A percentile compares a stretch with the other conserved stretches of the same genome.
phyloP scores from a whole-genome alignment of 2,888 invertebrate genomes.

The Neoaliturus tenellus region DNA sequence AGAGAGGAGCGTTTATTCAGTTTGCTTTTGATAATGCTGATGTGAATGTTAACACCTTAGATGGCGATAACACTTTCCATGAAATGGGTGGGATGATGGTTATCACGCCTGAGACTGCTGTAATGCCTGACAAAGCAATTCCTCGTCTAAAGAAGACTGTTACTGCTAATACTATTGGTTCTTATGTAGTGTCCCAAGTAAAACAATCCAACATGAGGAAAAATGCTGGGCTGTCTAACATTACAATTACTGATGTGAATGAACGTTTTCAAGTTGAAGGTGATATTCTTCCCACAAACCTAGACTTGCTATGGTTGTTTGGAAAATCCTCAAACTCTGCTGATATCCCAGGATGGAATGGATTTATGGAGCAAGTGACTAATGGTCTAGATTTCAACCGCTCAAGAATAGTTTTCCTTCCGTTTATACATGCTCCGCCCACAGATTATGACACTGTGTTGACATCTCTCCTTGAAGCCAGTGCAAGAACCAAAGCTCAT shows the following conservation, averaged over 20 bases:
- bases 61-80: slow-evolving; percentile 64
- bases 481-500: slow-evolving; percentile 60
- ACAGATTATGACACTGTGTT: slow-evolving; percentile 68
- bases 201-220: background rate
- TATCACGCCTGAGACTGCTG: slow-evolving; percentile 59
- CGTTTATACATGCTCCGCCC: slow-evolving; percentile 69
- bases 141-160: background rate
- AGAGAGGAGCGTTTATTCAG: slow-evolving; percentile 56
- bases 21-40: slow-evolving; percentile 65
- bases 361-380: slow-evolving; percentile 67
- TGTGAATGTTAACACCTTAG: slow-evolving; percentile 62
- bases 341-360: slow-evolving; percentile 66
- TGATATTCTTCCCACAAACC: background rate
- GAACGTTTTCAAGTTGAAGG: background rate
- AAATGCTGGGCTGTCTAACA: slow-evolving; percentile 33
- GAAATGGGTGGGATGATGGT: slow-evolving; percentile 64
- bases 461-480: slow-evolving; percentile 67
- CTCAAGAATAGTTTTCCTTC: slow-evolving; percentile 67
- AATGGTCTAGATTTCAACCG: slow-evolving; percentile 63
- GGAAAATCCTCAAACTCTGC: background rate
- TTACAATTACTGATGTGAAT: background rate
- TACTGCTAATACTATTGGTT: background rate
- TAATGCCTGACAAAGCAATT: slow-evolving; percentile 17
- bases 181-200: background rate
- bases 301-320: background rate